phyloP scores from a whole-genome alignment of 2,113 vertebrate species.

The Malurus alboscapulatus region DNA sequence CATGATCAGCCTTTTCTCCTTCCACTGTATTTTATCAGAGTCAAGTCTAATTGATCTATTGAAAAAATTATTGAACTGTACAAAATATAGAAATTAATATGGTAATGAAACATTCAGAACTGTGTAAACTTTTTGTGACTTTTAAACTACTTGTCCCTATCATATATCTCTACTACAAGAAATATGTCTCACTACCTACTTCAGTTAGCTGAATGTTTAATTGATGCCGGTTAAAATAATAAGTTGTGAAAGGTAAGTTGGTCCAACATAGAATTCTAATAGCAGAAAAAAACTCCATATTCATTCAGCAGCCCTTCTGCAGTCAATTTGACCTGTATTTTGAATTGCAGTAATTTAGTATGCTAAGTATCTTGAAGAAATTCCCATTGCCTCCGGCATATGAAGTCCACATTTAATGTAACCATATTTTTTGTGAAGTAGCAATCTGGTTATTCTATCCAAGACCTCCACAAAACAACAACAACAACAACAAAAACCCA shows the following conservation, averaged over 20 bases:
- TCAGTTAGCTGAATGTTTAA: not conserved
- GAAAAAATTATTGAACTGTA: not conserved
- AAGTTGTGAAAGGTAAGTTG: not conserved
- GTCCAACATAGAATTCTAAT: no score
- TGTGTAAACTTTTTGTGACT: not conserved
- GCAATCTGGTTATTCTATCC: no score
- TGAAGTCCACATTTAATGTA: no score
- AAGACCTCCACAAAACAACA: no score
- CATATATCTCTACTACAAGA: not conserved
- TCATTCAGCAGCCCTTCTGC: no score
- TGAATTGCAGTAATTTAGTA: no score
- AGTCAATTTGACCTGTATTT: no score
- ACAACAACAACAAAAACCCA: no score
- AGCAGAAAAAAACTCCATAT: no score
- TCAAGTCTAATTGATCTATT: not conserved
- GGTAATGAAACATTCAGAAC: not conserved
- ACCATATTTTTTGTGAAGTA: no score
- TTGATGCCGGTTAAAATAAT: not conserved
- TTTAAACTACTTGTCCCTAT: not conserved
- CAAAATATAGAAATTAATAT: not conserved
- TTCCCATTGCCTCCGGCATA: no score
- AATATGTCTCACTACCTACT: fast-evolving
- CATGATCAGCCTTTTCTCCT: not conserved
- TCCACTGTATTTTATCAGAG: not conserved
- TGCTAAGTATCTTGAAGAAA: no score